Evolutionary conservation across 2,888 invertebrate genomes (phyloP), one percentile per base, ranked within the genome.

Genomic region (Tiliacea aurago): DNA sequence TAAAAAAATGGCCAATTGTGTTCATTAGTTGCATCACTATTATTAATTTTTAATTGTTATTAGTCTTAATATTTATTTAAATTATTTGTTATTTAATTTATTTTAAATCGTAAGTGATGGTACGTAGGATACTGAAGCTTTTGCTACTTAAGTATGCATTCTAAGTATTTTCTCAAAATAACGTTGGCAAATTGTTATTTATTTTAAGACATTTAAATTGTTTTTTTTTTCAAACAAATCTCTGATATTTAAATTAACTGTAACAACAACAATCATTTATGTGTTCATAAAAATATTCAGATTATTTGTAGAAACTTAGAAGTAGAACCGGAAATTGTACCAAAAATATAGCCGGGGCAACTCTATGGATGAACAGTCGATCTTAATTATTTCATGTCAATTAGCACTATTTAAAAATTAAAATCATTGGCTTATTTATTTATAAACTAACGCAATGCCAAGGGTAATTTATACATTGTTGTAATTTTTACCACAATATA

Each of bases 31-130:
- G 23, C 20, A 49, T 33, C 10, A 63, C 20, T 51, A 33, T 15
- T 33, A 47, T 15, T 33, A 47, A 15, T 33, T 23, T 11, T 7
- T 18, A 51, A n/a, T 20, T 58, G 10, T 43, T 10, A 3, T 33
- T 33, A n/a, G 18, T 43, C 11, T 15, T 49, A 58, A 10, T 59
- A 64, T 33, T 64, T 58, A 51, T 43, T 72, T 49, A 58, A 58
- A 49, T 58, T 49, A n/a, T 18, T 13, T 18, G 11, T n/a, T n/a
- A 41, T 49, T 71, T 33, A 51, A 43, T 72, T 72, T 43, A 59
- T 59, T 51, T 71, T 28, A 23, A 9, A 58, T 41, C 7, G 3
- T 63, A 20, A 13, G 37, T 37, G 15, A 13, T n/a, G 2, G 18
- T 4, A 45, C 41, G 18, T 28, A 43, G 11, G 13, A n/a, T 11